Percentiles rank a stretch among this genome's conserved stretches.
phyloP scores from a whole-genome alignment of 1,140 invertebrate genomes.

The Aphaenogaster ashmeadi region DNA sequence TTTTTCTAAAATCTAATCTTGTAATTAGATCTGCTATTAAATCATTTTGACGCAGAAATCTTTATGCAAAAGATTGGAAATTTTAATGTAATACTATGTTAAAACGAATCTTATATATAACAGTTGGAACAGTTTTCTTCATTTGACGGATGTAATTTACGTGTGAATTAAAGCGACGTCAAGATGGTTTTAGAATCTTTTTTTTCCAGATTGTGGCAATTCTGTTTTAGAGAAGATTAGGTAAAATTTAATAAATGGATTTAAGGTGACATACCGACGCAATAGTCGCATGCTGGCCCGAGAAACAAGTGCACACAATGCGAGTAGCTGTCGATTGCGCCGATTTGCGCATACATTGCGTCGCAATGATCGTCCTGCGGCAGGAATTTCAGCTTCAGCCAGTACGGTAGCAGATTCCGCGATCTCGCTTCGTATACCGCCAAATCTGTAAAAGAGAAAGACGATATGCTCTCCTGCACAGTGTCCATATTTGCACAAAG shows the following conservation, averaged over 20 bases:
- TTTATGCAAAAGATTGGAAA: neutral
- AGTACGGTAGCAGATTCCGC: constrained; percentile 86
- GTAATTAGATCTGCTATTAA: constrained; percentile 2
- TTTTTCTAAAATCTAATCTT: neutral
- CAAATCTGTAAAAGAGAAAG: constrained; percentile 83
- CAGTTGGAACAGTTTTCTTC: neutral
- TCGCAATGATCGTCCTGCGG: constrained; percentile 91
- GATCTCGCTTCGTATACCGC: constrained; percentile 87
- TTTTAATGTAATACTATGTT: constrained; percentile 9
- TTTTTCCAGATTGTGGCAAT: neutral
- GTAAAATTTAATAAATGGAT: neutral
- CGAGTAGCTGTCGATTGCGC: constrained; percentile 90
- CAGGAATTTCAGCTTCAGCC: constrained; percentile 88
- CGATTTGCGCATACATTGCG: constrained; percentile 90
- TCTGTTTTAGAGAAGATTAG: neutral
- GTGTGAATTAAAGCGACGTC: neutral
- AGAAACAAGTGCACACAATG: constrained; percentile 91
- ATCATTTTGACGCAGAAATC: neutral
- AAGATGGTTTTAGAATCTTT: neutral
- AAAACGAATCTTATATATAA: constrained; percentile 17
- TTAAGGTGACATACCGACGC: constrained; percentile 89
- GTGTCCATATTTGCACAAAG: neutral
- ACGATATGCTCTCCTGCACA: neutral
- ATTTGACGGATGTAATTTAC: constrained; percentile 31
- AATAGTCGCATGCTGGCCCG: constrained; percentile 92